Percentiles rank a stretch among this genome's conserved stretches.
phyloP scores from a whole-genome alignment of 1,140 invertebrate species.

The Sinonovacula constricta region DNA sequence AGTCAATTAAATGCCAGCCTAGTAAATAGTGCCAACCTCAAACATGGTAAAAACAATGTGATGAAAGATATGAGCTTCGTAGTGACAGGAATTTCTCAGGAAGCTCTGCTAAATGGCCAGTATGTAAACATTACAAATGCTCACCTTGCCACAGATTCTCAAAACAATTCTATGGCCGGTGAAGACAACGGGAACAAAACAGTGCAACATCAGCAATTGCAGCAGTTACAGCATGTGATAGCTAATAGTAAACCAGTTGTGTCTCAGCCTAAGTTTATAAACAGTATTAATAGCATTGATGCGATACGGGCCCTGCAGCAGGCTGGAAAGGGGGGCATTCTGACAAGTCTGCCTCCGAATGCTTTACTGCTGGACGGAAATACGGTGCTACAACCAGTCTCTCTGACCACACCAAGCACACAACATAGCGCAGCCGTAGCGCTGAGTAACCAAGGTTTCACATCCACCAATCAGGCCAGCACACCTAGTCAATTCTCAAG shows the following conservation, averaged over 20 bases:
- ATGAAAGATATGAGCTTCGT: slow-evolving; percentile 72
- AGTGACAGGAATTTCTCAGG: slow-evolving; percentile 69
- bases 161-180: slow-evolving; percentile 17
- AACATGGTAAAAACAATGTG: slow-evolving; percentile 64
- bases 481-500: slow-evolving; percentile 44
- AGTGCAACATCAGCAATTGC: slow-evolving; percentile 56
- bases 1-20: slow-evolving; percentile 65
- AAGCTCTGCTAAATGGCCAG: slow-evolving; percentile 68
- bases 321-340: slow-evolving; percentile 57
- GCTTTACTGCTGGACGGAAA: slow-evolving; percentile 65
- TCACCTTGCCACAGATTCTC: slow-evolving; percentile 54
- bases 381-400: slow-evolving; percentile 66
- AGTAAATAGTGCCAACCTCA: slow-evolving; percentile 48
- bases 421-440: background rate
- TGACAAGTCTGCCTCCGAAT: slow-evolving; percentile 58
- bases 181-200: slow-evolving; percentile 50
- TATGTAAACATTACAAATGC: slow-evolving; percentile 67
- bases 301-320: slow-evolving; percentile 57
- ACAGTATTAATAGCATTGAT: slow-evolving; percentile 56
- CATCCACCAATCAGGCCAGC: slow-evolving; percentile 1
- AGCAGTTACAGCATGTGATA: too few relatives aligned
- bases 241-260: slow-evolving; percentile 18
- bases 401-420: slow-evolving; percentile 54
- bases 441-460: slow-evolving; percentile 3
- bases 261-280: slow-evolving; percentile 48